phyloP scores from a whole-genome alignment of 2,888 invertebrate genomes.

The Pandemis corylana region DNA sequence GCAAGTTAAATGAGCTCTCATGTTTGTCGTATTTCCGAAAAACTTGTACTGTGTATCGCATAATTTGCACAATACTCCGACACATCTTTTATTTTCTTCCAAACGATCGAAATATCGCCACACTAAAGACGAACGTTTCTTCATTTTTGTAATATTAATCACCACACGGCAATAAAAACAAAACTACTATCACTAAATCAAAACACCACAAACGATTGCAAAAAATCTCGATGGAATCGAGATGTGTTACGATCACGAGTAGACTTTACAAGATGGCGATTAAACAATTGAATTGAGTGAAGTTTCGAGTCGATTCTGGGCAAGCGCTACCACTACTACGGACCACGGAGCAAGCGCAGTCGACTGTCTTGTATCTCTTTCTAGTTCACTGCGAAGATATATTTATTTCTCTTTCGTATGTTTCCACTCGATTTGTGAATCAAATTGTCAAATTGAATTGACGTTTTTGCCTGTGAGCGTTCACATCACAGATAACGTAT shows the following conservation, averaged over 20 bases:
- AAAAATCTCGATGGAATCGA: constrained; percentile 69
- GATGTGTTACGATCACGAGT: constrained; percentile 57
- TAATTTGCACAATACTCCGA: constrained; percentile 77
- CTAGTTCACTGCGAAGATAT: background rate
- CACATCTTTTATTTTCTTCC: constrained; percentile 67
- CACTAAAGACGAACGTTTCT: constrained; percentile 74
- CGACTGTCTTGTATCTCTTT: constrained; percentile 14
- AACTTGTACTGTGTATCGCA: constrained; percentile 79
- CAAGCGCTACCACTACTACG: constrained; percentile 43
- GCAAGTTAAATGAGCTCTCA: constrained; percentile 72
- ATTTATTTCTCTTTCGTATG: background rate
- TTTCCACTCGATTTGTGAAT: background rate
- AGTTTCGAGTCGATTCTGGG: constrained; percentile 40
- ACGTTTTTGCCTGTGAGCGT: background rate
- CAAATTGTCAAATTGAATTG: background rate
- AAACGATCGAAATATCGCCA: constrained; percentile 80
- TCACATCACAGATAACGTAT: constrained; percentile 18
- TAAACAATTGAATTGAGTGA: constrained; percentile 19
- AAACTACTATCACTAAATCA: constrained; percentile 46
- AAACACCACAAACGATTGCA: constrained; percentile 57
- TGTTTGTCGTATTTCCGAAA: constrained; percentile 80
- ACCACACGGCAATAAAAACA: constrained; percentile 56
- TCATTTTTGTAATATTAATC: constrained; percentile 64
- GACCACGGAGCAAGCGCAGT: constrained; percentile 9
- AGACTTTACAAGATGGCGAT: constrained; percentile 43